Base-by-base conservation (phyloP, 2,797 vertebrate genomes). In the Cuculus canorus region DNA sequence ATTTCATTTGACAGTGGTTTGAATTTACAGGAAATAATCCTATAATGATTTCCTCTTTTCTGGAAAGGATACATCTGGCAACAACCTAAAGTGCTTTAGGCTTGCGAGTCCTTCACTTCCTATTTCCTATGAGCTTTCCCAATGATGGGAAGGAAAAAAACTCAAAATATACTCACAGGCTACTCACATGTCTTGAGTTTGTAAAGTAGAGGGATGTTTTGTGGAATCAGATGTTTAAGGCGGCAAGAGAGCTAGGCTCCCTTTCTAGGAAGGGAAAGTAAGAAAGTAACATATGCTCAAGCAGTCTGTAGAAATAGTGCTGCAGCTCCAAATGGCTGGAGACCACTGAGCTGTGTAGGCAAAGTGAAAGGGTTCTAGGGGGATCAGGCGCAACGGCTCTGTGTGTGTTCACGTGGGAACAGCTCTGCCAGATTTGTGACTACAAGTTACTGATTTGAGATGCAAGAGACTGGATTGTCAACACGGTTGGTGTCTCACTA, bases 11-110 rank as follows among this genome's bases (percentile, higher is more conserved):
- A 53, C 27, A 72, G n/a, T 79, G 12, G 22, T 60, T 95, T 93
- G 59, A 82, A 69, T 88, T 84, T 79, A 48, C 52, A 66, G 66
- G 83, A 92, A 92, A 88, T 56, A 91, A 73, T 84, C 43, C 43
- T 59, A 3, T 48, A 72, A 79, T 68, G 37, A n/a, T 82, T 94
- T 83, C 39, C 47, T 90, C 33, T 82, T 77, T 81, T 77, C 61
- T 77, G 33, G 0, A 0, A 91, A 86, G 86, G 41, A 45, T 5
- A 6, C 47, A 75, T 50, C 82, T 94, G 72, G 48, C 53, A 81
- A 57, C 14, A 53, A n/a, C 24, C 41, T 85, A 15, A 66, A 92
- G 53, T 32, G 19, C 10, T 43, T 69, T 75, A 71, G 71, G 17
- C 53, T 81, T 81, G 9, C 17, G 64, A 91, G 68, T 78, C 41